Base-by-base conservation (phyloP, 2,797 vertebrate genomes). In the Hyperoplus immaculatus region DNA sequence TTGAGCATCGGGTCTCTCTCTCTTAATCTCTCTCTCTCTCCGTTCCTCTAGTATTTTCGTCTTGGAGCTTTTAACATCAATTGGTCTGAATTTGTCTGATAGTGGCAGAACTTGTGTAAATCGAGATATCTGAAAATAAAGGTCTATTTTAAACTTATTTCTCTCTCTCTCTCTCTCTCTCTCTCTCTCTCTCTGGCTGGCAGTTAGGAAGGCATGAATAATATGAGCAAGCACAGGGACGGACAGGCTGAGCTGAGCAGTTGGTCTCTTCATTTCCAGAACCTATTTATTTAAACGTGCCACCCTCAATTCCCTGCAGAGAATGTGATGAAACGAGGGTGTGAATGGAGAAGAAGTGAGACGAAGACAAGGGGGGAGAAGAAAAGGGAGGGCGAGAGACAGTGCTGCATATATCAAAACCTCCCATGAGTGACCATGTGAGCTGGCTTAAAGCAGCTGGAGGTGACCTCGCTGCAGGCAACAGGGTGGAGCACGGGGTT, bases 391-490 rank as follows among this genome's bases (percentile, higher is more conserved):
- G 18, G 66, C 6, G 41, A 43, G 18, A 77, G 69, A 74, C 47
- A 12, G 66, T 5, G 71, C 11, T 80, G 74, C 75, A 82, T 78
- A 70, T 72, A 62, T 80, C 39, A 43, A 74, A 82, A 55, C 3
- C 29, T 87, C 88, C 41, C 76, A 61, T 60, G 81, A 78, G 82
- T 55, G 77, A 62, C 2, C 77, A 78, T 74, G 84, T 50, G 81
- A 89, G 78, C 69, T 51, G 78, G 77, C 70, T 88, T 56, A 45
- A 72, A 85, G 78, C 78, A 75, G 83, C 75, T 81, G 65, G 82
- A 84, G 86, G 82, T 83, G 88, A 91, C 88, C 88, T 89, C 81
- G 80, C 87, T 78, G 63, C 38, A 62, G 87, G 89, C 77, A 54
- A 74, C 78, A 74, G 38, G n/a, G 57, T 38, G 78, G 77, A 68